These are phyloP conservation scores for Vesta saturnalis DNA, from an alignment of 2,888 invertebrate genomes.

Conservation along the genomic window DNA sequence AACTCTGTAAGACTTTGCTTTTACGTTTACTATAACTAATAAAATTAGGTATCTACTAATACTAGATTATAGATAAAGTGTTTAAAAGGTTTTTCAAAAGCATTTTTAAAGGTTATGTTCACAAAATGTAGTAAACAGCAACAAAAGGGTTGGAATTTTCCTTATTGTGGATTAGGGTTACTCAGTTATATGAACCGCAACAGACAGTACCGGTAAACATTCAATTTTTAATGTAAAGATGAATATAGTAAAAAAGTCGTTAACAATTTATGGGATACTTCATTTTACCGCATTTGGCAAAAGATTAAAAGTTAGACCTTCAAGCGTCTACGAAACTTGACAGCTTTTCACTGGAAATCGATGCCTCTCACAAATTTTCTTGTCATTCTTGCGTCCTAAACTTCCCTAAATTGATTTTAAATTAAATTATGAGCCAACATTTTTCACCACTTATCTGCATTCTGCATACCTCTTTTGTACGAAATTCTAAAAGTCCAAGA, in stretches of 20 bases:
- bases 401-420: constrained; percentile 57
- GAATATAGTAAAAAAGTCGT: constrained; percentile 44
- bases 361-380: constrained; percentile 54
- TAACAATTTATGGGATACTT: constrained; percentile 48
- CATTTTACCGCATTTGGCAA: constrained; percentile 43
- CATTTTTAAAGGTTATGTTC: too few relatives aligned
- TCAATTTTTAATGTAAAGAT: constrained; percentile 39
- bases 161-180: neutral
- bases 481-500: constrained; percentile 38
- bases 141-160: neutral
- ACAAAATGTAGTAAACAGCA: neutral
- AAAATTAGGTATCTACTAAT: neutral
- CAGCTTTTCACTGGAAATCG: constrained; percentile 46
- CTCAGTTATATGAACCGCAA: constrained; percentile 25
- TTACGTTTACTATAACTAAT: too few relatives aligned
- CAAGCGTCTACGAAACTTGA: constrained; percentile 30
- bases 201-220: constrained; percentile 27
- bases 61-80: neutral
- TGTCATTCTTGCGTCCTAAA: constrained; percentile 54
- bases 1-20: neutral
- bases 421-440: constrained; percentile 59
- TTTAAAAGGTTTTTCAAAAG: neutral
- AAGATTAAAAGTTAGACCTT: constrained; percentile 43
- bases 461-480: constrained; percentile 50
- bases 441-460: constrained; percentile 59